A percentile compares a stretch with the other conserved stretches of the same genome.
These are phyloP conservation scores for Pseudococcus viburni DNA, from an alignment of 2,888 invertebrate genomes.

Conservation along the genomic window DNA sequence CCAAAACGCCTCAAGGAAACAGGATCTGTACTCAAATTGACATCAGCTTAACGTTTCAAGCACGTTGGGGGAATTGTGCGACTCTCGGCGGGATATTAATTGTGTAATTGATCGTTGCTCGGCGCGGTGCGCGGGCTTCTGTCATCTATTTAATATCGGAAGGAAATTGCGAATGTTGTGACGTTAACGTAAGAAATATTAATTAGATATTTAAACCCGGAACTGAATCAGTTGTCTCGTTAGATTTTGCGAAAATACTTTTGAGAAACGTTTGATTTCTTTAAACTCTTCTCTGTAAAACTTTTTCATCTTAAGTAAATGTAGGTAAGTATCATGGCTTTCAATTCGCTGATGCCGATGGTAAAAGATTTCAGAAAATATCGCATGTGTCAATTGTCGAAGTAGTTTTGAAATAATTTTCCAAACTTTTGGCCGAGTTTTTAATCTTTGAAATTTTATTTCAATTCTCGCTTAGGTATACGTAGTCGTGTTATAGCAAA, in stretches of 20 bases:
- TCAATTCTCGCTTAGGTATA: neutral
- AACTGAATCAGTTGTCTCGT: neutral
- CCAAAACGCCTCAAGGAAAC: slow-evolving; percentile 1
- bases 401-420: slow-evolving; percentile 2
- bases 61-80: neutral
- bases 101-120: slow-evolving; percentile 24
- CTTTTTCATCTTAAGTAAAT: neutral
- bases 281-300: neutral
- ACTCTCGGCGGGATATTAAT: slow-evolving; percentile 31
- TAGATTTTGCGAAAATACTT: neutral
- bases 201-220: slow-evolving; percentile 44
- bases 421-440: neutral
- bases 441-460: slow-evolving; percentile 8
- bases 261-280: slow-evolving; percentile 9
- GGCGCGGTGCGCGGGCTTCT: neutral
- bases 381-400: neutral
- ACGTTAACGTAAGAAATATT: slow-evolving; percentile 7
- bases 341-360: neutral
- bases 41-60: slow-evolving; percentile 33
- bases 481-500: neutral
- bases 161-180: slow-evolving; percentile 12
- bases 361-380: slow-evolving; percentile 1
- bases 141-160: slow-evolving; percentile 14
- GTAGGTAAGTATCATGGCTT: neutral
- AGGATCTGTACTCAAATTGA: slow-evolving; percentile 36